A percentile compares a stretch with the other conserved stretches of the same genome.
Evolutionary conservation across 2,888 invertebrate species (phyloP).

Genomic region (Tenthredo notha): DNA sequence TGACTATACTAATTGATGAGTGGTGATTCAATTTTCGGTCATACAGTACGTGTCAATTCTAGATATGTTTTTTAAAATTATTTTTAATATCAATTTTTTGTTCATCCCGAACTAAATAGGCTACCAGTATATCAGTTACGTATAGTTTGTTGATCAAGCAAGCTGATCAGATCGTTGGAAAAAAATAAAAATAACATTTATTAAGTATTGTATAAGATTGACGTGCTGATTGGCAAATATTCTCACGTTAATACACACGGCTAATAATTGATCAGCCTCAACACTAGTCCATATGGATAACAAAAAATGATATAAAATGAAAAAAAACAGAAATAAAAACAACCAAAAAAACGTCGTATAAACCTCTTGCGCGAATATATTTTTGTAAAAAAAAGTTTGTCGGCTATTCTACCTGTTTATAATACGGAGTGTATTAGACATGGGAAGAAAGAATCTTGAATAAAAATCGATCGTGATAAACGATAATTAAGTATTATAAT

Average conservation of each 20-base stretch:
- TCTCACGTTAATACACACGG: neutral
- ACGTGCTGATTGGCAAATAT: neutral
- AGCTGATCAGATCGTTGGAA: neutral
- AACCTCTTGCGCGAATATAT: neutral
- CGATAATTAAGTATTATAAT: conserved; percentile 14
- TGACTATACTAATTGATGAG: conserved; percentile 40
- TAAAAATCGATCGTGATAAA: neutral
- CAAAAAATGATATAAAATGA: neutral
- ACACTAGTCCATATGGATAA: neutral
- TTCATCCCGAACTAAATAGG: neutral
- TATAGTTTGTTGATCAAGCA: neutral
- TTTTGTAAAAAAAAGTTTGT: neutral
- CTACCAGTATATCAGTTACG: neutral
- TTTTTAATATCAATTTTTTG: neutral
- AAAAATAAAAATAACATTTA: neutral
- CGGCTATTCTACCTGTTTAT: neutral
- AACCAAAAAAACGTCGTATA: neutral
- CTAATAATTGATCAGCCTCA: neutral
- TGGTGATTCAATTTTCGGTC: conserved; percentile 8
- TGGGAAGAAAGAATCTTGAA: neutral
- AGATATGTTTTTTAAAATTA: neutral
- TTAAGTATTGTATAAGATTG: neutral
- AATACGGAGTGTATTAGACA: neutral
- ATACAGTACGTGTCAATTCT: neutral
- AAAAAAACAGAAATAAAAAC: neutral